Evolutionary conservation across 2,888 invertebrate genomes (phyloP).

Genomic region (Idaea biselata): DNA sequence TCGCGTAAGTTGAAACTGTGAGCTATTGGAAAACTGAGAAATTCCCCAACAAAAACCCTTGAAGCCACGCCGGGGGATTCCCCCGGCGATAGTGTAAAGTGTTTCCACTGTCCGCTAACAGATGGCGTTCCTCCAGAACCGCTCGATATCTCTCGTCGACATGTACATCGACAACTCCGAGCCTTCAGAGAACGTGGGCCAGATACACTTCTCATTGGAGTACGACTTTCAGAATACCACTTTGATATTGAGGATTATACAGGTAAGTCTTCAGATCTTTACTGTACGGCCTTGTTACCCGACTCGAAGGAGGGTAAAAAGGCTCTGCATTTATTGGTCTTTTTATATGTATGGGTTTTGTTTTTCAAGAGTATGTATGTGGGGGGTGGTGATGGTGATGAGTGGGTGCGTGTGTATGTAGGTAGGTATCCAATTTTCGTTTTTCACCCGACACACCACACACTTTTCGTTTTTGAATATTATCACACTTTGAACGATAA

Average conservation of each 20-base stretch:
- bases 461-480: no score
- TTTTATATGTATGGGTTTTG: no score
- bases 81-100: constrained; percentile 45
- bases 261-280: constrained; percentile 78
- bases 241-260: constrained; percentile 92
- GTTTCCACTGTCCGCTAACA: constrained; percentile 67
- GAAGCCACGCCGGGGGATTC: background rate
- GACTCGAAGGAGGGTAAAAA: background rate
- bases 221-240: constrained; percentile 97
- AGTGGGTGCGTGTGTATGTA: no score
- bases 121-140: constrained; percentile 89
- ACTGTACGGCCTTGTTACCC: background rate
- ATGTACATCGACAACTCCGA: constrained; percentile 97
- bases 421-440: no score
- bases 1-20: no score
- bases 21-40: background rate
- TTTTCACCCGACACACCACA: no score
- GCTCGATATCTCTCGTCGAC: constrained; percentile 94
- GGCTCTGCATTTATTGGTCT: no score
- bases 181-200: constrained; percentile 95
- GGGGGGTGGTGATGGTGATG: no score
- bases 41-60: constrained; percentile 6
- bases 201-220: constrained; percentile 95
- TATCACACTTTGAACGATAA: no score
- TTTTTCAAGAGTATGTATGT: no score